These are phyloP conservation scores for Elephas maximus DNA, from an alignment of 2,113 vertebrate species.

Conservation along the genomic window DNA sequence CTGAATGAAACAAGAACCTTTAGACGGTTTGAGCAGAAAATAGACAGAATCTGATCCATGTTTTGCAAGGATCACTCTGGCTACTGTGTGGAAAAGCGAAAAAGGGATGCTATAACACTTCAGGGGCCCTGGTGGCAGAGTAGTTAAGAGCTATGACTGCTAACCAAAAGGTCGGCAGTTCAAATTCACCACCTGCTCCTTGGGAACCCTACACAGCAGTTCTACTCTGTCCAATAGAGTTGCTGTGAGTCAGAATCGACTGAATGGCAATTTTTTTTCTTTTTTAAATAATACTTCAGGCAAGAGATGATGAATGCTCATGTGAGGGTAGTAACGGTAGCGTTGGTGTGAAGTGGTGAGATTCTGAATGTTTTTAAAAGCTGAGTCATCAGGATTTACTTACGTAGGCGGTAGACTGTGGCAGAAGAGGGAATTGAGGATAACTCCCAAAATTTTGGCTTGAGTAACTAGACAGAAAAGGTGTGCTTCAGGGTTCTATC, in stretches of 20 bases:
- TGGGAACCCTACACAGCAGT: too few species aligned
- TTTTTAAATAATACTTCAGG: not conserved
- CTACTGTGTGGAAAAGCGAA: not conserved
- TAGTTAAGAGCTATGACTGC: too few species aligned
- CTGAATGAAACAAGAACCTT: not conserved
- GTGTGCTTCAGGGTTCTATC: too few species aligned
- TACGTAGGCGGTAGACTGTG: too few species aligned
- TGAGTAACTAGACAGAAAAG: not conserved
- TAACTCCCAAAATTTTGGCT: not conserved
- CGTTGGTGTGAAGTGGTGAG: not conserved
- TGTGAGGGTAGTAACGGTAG: not conserved
- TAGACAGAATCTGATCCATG: not conserved
- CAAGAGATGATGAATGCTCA: not conserved
- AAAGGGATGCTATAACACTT: not conserved
- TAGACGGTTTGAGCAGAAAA: not conserved
- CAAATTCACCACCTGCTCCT: too few species aligned
- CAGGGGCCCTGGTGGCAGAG: too few species aligned
- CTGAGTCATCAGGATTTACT: not conserved
- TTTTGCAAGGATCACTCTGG: not conserved
- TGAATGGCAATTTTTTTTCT: too few species aligned
- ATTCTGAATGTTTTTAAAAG: slow-evolving; percentile 3
- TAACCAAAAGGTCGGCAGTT: too few species aligned
- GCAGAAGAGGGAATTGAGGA: not conserved
- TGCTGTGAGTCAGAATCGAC: too few species aligned
- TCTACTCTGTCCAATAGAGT: too few species aligned